phyloP scores from a whole-genome alignment of 2,113 vertebrate species.

The Anguilla japonica region DNA sequence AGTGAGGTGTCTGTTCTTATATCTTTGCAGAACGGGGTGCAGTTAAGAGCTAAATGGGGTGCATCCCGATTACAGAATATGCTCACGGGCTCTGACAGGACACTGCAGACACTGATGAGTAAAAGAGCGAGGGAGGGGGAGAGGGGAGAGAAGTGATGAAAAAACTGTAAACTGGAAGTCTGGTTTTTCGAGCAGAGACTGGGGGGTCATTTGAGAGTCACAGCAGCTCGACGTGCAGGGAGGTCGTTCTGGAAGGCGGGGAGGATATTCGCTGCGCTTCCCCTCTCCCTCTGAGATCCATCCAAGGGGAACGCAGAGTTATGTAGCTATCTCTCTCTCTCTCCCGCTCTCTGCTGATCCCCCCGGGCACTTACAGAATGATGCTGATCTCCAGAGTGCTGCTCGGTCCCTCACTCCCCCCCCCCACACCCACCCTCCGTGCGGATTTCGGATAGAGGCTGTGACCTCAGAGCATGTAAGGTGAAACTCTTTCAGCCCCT shows the following conservation, averaged over 20 bases:
- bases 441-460: not conserved
- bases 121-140: not conserved
- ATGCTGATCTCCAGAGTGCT: not conserved
- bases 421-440: not conserved
- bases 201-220: too few relatives aligned
- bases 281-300: not conserved
- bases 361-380: not conserved
- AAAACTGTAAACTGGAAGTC: not conserved
- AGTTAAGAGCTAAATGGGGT: not conserved
- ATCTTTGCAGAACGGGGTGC: not conserved
- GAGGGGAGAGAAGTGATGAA: not conserved
- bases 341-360: not conserved
- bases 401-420: not conserved
- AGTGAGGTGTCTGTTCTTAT: not conserved
- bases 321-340: not conserved
- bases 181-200: too few relatives aligned
- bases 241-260: too few relatives aligned
- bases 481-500: not conserved
- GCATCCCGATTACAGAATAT: not conserved
- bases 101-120: not conserved
- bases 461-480: constrained; percentile 24
- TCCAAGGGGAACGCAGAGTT: not conserved
- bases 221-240: too few relatives aligned
- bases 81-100: not conserved
- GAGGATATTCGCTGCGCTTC: not conserved